Evolutionary conservation across 2,113 vertebrate species (phyloP), one percentile per base, ranked within the genome.

Genomic region (Mobula birostris): DNA sequence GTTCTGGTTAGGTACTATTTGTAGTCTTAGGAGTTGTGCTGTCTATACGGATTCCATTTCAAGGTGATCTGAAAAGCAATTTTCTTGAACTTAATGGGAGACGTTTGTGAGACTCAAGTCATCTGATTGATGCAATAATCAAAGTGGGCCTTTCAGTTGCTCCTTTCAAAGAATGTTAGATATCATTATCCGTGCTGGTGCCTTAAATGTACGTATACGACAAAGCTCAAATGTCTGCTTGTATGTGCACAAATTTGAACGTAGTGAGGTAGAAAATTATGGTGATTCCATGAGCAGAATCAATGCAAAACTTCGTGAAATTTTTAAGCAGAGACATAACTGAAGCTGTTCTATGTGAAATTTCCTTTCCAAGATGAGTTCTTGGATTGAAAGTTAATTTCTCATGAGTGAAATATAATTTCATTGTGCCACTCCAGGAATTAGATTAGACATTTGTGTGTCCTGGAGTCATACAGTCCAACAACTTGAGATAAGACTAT

Each of bases 81-180:
- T 93, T 93, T 93, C 70, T 70, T 76, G 70, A 74, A 66, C 76
- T 93, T 93, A 93, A 93, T 74, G 24, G 68, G 91, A 74, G 74
- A 74, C 24, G 74, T 93, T 93, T 74, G 91, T 76, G 19, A 74
- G 70, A 36, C 70, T 21, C 70, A 74, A 74, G 68, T 93, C 68
- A 72, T 93, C 40, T 11, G 40, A 29, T 93, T 93, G 91, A 76
- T 93, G 32, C 70, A 72, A n/a, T 48, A 93, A 93, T 93, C 91
- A 93, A 93, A 76, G 91, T 12, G 29, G 24, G 21, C 56, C 36
- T 93, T 93, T 93, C 91, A 93, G 48, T 93, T 72, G 36, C 91
- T 74, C 36, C 21, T 29, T 91, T 32, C 63, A 91, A 68, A 68
- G 88, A n/a, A 36, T 17, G 48, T 74, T 93, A 48, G 19, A 27